Evolutionary conservation across 2,888 invertebrate species (phyloP).

Genomic region (Hymenopus coronatus): DNA sequence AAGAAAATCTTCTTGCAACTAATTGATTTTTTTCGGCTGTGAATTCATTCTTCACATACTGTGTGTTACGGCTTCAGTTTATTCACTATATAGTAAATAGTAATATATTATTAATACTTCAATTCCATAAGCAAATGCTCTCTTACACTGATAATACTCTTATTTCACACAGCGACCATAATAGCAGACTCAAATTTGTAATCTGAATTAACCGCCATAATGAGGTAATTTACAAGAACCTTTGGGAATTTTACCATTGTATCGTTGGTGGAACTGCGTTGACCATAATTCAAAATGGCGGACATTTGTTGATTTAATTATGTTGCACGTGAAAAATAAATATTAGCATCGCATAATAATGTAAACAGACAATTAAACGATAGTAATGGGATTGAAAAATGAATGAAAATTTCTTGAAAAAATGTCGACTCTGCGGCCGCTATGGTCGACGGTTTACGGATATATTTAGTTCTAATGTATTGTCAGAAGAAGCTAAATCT

Average conservation of each 20-base stretch:
- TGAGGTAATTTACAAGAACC: neutral
- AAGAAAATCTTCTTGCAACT: no score
- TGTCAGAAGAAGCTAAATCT: neutral
- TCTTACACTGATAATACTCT: no score
- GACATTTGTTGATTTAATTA: neutral
- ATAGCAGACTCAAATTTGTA: neutral
- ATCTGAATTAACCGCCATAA: neutral
- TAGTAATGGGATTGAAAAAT: neutral
- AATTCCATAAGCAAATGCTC: no score
- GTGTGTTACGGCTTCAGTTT: no score
- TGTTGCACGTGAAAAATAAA: neutral
- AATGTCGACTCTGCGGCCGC: slow-evolving; percentile 17
- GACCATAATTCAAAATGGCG: neutral
- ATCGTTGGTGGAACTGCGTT: neutral
- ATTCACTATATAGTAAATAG: no score
- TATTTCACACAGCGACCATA: no score
- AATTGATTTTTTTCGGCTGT: no score
- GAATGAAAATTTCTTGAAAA: slow-evolving; percentile 15
- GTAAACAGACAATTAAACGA: neutral
- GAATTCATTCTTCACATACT: no score
- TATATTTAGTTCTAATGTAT: neutral
- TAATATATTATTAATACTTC: no score
- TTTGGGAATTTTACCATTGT: neutral
- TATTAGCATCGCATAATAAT: neutral
- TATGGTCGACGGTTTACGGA: neutral